phyloP scores from a whole-genome alignment of 2,797 vertebrate species.

The Mormyrus proboscirostris region DNA sequence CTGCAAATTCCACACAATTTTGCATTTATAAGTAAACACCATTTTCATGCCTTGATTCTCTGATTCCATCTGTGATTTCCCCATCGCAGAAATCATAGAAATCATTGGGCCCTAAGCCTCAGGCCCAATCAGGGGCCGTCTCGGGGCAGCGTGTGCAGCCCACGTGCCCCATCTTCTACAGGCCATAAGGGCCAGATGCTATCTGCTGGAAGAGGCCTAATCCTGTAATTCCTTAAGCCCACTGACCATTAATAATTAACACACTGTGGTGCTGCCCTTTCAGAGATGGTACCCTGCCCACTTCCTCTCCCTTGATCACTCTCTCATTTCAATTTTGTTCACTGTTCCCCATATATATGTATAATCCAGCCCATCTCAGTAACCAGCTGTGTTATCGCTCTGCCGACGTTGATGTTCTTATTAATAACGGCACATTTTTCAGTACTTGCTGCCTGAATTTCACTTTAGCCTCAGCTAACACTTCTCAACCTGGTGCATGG shows the following conservation, averaged over 20 bases:
- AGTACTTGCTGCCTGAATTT: background rate
- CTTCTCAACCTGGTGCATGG: background rate
- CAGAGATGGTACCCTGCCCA: background rate
- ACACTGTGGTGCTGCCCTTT: background rate
- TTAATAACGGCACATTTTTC: background rate
- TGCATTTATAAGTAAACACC: background rate
- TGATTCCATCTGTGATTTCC: background rate
- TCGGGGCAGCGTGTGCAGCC: background rate
- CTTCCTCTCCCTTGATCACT: background rate
- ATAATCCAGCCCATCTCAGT: background rate
- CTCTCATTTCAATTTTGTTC: background rate
- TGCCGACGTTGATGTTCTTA: background rate
- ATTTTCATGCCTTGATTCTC: background rate
- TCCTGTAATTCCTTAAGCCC: background rate
- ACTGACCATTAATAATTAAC: background rate
- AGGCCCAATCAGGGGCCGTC: background rate
- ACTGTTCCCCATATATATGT: background rate
- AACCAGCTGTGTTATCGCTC: background rate
- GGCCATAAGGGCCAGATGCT: background rate
- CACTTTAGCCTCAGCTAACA: background rate
- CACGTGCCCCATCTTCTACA: background rate
- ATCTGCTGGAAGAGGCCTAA: background rate
- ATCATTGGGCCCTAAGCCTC: background rate
- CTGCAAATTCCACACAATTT: background rate
- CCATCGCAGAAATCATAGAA: background rate